A percentile compares a stretch with the other conserved stretches of the same genome.
These are phyloP conservation scores for Rattus rattus DNA, from an alignment of 2,113 vertebrate genomes.

Conservation along the genomic window DNA sequence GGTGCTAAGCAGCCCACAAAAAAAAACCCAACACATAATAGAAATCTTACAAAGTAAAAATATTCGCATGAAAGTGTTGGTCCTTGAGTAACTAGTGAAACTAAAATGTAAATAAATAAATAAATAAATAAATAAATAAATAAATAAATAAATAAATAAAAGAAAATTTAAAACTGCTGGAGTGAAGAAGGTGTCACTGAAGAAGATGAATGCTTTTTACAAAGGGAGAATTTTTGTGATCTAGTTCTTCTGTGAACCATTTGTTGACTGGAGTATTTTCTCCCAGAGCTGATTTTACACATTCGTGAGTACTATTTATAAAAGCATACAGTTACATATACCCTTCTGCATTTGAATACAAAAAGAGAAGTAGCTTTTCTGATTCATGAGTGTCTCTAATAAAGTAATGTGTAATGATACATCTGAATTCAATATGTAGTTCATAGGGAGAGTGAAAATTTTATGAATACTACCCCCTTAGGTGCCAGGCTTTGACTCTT, in stretches of 20 bases:
- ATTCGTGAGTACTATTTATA: not conserved
- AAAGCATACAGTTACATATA: accelerated
- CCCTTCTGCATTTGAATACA: not conserved
- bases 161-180: not conserved
- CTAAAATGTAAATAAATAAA: not conserved
- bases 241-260: not conserved
- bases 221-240: not conserved
- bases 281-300: not conserved
- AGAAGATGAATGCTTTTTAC: not conserved
- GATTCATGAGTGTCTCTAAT: not conserved
- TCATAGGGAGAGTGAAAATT: not conserved
- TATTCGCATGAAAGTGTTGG: not conserved
- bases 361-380: not conserved
- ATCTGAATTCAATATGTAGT: not conserved
- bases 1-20: not conserved
- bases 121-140: too few relatives aligned
- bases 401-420: not conserved
- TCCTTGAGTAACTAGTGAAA: not conserved
- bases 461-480: not conserved
- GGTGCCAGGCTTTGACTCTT: not conserved
- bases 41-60: not conserved
- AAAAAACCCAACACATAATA: not conserved
- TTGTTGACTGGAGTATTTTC: not conserved
- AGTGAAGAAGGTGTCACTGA: not conserved
- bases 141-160: too few relatives aligned